Evolutionary conservation across 2,797 vertebrate genomes (phyloP).

Genomic region (Rousettus madagascariensis): DNA sequence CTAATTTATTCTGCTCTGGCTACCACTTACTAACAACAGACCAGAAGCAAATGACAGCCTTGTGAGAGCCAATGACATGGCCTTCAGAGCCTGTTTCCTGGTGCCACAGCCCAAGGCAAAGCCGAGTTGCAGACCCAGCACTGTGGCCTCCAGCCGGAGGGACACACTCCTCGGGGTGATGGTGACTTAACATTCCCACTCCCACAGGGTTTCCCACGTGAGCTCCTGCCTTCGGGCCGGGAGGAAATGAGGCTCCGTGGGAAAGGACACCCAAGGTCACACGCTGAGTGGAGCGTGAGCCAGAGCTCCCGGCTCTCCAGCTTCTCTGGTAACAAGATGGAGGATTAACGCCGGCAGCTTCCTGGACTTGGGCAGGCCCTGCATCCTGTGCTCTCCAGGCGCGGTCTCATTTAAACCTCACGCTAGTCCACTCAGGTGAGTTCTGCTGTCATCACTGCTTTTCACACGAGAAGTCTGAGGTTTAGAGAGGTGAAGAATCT

Average conservation of each 20-base stretch:
- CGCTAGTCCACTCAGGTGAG: background rate
- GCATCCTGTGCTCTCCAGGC: background rate
- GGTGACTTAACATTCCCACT: background rate
- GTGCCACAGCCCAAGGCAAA: background rate
- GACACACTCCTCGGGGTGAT: background rate
- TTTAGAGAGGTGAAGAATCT: background rate
- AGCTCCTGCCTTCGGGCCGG: background rate
- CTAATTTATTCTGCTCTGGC: background rate
- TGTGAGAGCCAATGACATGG: fast-evolving
- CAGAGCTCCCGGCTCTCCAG: background rate
- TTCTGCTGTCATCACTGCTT: background rate
- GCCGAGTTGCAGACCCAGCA: background rate
- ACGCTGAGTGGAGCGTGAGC: background rate
- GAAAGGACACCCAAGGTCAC: constrained; percentile 35
- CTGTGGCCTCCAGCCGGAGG: background rate
- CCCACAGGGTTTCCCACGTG: background rate
- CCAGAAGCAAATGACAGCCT: background rate
- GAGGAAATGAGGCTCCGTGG: background rate
- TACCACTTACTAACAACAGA: background rate
- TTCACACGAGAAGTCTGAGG: background rate
- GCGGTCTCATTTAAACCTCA: background rate
- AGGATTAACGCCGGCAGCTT: background rate
- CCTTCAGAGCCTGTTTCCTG: background rate
- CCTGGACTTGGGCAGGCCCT: background rate
- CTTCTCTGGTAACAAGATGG: background rate